Evolutionary conservation across 2,113 vertebrate species (phyloP).

Genomic region (Hippocampus guttulatus): DNA sequence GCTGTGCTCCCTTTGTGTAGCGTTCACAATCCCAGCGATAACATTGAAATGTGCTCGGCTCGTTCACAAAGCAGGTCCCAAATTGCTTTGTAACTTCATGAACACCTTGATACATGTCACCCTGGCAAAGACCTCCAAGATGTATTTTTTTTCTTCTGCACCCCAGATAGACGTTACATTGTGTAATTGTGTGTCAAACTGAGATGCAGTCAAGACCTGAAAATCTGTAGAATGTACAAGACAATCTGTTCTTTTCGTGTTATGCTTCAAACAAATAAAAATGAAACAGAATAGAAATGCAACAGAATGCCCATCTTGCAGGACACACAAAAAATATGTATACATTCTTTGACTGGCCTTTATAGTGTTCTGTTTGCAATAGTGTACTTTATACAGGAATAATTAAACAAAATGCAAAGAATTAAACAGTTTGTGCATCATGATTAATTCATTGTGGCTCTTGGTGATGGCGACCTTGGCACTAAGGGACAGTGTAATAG

Average conservation of each 20-base stretch:
- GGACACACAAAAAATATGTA: neutral
- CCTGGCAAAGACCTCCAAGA: neutral
- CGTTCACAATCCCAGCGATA: conserved; percentile 10
- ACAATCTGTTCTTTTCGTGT: neutral
- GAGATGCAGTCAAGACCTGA: neutral
- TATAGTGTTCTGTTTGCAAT: no score
- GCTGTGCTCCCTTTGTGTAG: neutral
- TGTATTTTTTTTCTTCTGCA: neutral
- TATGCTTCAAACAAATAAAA: neutral
- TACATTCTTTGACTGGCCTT: neutral
- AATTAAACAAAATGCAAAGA: no score
- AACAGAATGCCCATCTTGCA: neutral
- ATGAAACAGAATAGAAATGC: neutral
- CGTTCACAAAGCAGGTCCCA: neutral
- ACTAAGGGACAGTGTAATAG: no score
- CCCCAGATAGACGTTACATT: neutral
- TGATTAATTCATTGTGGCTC: no score
- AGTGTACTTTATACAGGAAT: no score
- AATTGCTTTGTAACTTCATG: conserved; percentile 25
- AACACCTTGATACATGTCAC: neutral
- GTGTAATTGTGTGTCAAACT: neutral
- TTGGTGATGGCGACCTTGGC: no score
- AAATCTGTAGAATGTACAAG: neutral
- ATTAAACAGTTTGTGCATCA: no score
- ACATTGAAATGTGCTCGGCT: conserved; percentile 22